Conservation (phyloP, 2,113 vertebrate genomes). For the Ictalurus furcatus region DNA sequence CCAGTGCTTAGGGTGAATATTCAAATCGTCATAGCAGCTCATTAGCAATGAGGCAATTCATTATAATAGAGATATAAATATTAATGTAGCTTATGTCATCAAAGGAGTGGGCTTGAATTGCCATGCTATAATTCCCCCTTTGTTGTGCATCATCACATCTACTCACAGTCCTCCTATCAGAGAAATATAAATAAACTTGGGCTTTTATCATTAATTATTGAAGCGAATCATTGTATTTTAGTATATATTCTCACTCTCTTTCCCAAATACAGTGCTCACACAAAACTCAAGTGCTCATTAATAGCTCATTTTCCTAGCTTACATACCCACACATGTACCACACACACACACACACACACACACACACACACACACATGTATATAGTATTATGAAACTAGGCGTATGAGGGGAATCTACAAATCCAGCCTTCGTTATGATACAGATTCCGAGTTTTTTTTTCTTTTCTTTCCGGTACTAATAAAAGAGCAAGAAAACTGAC, state of each 20-base stretch:
- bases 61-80: slow-evolving; percentile 53
- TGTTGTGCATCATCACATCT: slow-evolving; percentile 53
- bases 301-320: neutral
- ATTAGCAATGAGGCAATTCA: slow-evolving; percentile 28
- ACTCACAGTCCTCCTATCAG: slow-evolving; percentile 18
- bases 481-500: neutral
- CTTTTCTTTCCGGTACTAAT: neutral
- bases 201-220: slow-evolving; percentile 48
- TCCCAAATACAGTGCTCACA: slow-evolving; percentile 5
- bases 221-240: slow-evolving; percentile 39
- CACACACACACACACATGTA: neutral
- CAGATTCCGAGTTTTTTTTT: neutral
- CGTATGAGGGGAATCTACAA: neutral
- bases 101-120: slow-evolving; percentile 51
- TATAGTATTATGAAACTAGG: neutral
- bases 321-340: neutral
- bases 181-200: slow-evolving; percentile 42
- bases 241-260: slow-evolving; percentile 19
- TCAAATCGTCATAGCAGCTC: slow-evolving; percentile 19
- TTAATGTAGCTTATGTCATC: slow-evolving; percentile 55
- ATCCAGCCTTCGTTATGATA: neutral
- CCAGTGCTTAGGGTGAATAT: slow-evolving; percentile 12
- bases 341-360: neutral
- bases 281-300: slow-evolving; percentile 28
- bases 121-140: slow-evolving; percentile 46